These are phyloP conservation scores for Caenorhabditis remanei DNA, from an alignment of 1,140 invertebrate genomes.

Conservation along the genomic window DNA sequence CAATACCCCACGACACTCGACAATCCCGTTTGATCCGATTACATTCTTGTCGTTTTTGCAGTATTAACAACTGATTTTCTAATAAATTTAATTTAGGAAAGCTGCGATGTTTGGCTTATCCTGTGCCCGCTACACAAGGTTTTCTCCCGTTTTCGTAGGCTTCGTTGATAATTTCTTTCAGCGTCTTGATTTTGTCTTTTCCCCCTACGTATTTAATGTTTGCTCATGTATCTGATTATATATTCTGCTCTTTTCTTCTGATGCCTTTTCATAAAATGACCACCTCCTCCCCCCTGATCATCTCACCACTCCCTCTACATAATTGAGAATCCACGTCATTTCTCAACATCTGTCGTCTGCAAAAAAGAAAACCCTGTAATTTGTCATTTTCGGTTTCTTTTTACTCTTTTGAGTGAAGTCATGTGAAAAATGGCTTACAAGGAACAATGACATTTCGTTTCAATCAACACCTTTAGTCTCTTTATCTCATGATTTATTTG, in stretches of 20 bases:
- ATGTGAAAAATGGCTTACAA: background rate
- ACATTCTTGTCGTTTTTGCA: too few relatives aligned
- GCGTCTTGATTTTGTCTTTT: background rate
- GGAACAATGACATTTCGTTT: background rate
- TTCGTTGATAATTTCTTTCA: background rate
- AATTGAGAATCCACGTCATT: slow-evolving; percentile 29
- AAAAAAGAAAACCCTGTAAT: background rate
- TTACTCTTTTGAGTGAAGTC: background rate
- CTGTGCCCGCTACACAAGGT: background rate
- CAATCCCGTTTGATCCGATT: too few relatives aligned
- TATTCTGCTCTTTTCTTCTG: background rate
- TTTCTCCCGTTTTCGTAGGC: background rate
- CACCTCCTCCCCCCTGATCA: background rate
- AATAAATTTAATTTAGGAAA: too few relatives aligned
- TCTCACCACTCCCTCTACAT: background rate
- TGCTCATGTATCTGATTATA: slow-evolving; percentile 12
- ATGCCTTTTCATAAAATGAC: slow-evolving; percentile 1
- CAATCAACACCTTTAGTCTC: background rate
- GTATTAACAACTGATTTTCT: too few relatives aligned
- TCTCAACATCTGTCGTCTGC: background rate
- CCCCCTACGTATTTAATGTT: slow-evolving; percentile 2
- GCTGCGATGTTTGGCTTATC: too few relatives aligned
- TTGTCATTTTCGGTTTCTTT: background rate
- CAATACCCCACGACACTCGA: too few relatives aligned
- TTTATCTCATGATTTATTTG: background rate